Evolutionary conservation across 2,113 vertebrate species (phyloP), one percentile per base, ranked within the genome.

Genomic region (Nothoprocta perdicaria): DNA sequence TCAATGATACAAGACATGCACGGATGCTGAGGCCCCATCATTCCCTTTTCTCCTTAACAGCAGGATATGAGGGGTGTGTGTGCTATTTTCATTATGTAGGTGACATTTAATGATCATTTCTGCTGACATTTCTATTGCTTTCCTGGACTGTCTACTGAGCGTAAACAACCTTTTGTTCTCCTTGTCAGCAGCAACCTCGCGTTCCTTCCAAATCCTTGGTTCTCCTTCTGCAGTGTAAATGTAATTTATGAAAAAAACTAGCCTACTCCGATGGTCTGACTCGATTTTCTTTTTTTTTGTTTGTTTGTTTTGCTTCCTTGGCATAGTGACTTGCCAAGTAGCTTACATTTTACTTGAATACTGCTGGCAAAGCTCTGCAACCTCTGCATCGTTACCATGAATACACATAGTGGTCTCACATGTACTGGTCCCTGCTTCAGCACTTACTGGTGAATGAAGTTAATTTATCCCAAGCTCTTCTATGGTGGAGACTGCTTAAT

Each of bases 161-260:
- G 80, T 88, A 95, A 96, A 95, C 84, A 94, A 3, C 3, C 66
- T 94, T 96, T 96, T 96, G 94, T 92, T 74, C 84, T 89, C 48
- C 72, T 69, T 88, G 91, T 73, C 90, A 91, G 82, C 33, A 93
- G 60, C 77, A 82, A 10, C 63, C 61, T 82, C 29, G 21, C 61
- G 84, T 87, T 68, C 62, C 61, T 78, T 31, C 74, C 82, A 87
- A 67, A n/a, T 26, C 29, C 80, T 38, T 29, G 4, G 29, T 69
- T 88, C 80, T 91, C 21, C 78, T 80, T 35, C 48, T 75, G 65
- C 87, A 80, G 35, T 10, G 38, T 35, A 83, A 78, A 87, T 19
- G 82, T 74, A 86, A 92, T 92, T 91, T 88, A 89, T 91, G 75
- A 62, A 77, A 76, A 79, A 55, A 76, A 3, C 23, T 78, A 66